phyloP scores from a whole-genome alignment of 2,888 invertebrate species.

The Poecilobothrus nobilitatus region DNA sequence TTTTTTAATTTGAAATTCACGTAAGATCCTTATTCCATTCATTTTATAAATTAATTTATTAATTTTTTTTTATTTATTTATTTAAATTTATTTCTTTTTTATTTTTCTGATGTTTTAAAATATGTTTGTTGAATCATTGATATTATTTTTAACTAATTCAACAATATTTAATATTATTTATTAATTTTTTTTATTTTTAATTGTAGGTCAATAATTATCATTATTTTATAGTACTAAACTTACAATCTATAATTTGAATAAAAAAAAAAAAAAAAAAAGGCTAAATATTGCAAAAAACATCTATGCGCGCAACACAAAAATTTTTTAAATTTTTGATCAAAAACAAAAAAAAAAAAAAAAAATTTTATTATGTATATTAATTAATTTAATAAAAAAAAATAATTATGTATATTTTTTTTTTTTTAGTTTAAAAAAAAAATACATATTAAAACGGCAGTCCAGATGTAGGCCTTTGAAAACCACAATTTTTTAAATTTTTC shows the following conservation, averaged over 20 bases:
- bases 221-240: slow-evolving; percentile 1
- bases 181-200: not conserved
- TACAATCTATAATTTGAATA: slow-evolving; percentile 1
- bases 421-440: too few relatives aligned
- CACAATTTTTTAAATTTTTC: too few relatives aligned
- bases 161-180: not conserved
- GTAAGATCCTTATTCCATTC: not conserved
- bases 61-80: not conserved
- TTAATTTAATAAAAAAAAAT: too few relatives aligned
- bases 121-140: not conserved
- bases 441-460: too few relatives aligned
- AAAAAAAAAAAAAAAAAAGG: not conserved
- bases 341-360: not conserved
- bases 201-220: not conserved
- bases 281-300: not conserved
- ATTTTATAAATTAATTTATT: not conserved
- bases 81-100: not conserved
- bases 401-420: too few relatives aligned
- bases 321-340: not conserved
- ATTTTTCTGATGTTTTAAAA: too few relatives aligned
- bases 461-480: too few relatives aligned
- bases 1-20: not conserved
- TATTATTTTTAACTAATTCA: not conserved
- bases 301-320: not conserved
- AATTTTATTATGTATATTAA: not conserved